Conservation (phyloP, 2,797 vertebrate genomes). For the Sus cebifrons region DNA sequence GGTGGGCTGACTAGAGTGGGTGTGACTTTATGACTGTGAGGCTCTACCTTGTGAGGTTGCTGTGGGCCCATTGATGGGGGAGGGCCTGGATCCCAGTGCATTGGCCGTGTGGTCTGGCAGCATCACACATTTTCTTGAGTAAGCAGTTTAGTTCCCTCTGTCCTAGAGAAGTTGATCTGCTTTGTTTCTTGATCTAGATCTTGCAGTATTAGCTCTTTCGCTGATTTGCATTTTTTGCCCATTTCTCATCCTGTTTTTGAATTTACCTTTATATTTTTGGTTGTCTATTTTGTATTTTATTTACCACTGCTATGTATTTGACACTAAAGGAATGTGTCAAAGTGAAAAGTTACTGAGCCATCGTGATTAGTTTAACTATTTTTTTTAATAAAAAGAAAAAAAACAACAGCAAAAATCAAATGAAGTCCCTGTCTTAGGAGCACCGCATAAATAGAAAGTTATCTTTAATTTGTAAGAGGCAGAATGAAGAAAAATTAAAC, state of each 20-base stretch:
- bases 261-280: not conserved
- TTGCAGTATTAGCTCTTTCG: not conserved
- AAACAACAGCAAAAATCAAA: constrained; percentile 22
- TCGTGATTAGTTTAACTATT: not conserved
- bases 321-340: not conserved
- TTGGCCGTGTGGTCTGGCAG: not conserved
- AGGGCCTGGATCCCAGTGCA: too few relatives aligned
- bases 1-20: not conserved
- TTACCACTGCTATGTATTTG: not conserved
- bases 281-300: constrained; percentile 29
- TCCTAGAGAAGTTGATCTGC: not conserved
- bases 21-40: not conserved
- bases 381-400: not conserved
- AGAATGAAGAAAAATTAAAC: constrained; percentile 60
- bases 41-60: not conserved
- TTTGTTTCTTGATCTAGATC: not conserved
- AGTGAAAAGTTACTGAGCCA: constrained; percentile 8
- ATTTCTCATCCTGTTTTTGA: constrained; percentile 46
- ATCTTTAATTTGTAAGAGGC: constrained; percentile 45
- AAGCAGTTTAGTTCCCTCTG: not conserved
- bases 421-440: constrained; percentile 23
- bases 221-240: constrained; percentile 13
- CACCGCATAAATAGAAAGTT: not conserved
- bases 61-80: not conserved
- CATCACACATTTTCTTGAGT: not conserved